Base-by-base conservation (phyloP, 2,797 vertebrate species). In the Champsocephalus esox region DNA sequence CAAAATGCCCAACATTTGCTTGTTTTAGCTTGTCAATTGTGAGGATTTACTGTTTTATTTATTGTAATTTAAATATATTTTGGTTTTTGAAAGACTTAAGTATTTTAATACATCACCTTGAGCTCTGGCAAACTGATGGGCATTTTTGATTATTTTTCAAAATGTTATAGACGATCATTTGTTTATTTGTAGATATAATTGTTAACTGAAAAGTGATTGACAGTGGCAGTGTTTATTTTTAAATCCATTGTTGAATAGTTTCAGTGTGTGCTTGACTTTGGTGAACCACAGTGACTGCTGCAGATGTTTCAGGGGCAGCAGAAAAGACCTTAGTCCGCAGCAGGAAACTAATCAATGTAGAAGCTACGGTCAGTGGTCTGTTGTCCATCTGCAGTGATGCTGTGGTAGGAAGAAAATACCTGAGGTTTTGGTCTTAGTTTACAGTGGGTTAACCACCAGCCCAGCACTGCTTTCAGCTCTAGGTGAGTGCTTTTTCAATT, bases 351-450 rank as follows among this genome's bases (percentile, higher is more conserved):
- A 90, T 87, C 81, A 83, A 85, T 87, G 82, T 83, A 81, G 79
- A 86, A 65, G 70, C 84, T 84, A 79, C 61, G 51, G 64, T 79
- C 89, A 88, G 83, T 72, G 89, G 80, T 77, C 78, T 87, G 81
- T 83, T 88, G 78, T 87, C 88, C 83, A 69, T 72, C 88, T 88
- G 83, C 87, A 87, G 73, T 66, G 84, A 87, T 76, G 77, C 77
- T 89, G 88, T 87, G 88, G 85, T 86, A 86, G 85, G 84, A 86
- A 77, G 87, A 82, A 83, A 84, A 76, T 83, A 77, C 82, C 87
- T 90, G 87, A 92, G 88, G 85, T 84, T 88, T 88, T 80, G 87
- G 84, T 92, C 89, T 93, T 92, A 92, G 92, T 89, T 92, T 92
- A 90, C 90, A 91, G 85, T 88, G 85, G 85, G 87, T 93, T 91